Base-by-base conservation (phyloP, 2,888 invertebrate genomes). In the Eurytoma adleriae region DNA sequence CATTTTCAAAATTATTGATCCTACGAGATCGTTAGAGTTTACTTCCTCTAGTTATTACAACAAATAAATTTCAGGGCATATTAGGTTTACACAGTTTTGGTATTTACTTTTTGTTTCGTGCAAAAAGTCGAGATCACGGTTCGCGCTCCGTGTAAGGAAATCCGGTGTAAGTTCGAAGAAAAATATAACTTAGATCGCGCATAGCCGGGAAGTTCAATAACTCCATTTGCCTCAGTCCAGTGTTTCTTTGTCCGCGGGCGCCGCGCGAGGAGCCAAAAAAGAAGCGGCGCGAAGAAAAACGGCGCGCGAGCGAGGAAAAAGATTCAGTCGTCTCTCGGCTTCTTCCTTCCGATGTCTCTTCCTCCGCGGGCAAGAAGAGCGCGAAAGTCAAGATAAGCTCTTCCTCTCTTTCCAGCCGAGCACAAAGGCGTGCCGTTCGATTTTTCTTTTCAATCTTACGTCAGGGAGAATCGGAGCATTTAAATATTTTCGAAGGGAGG, bases 161-260 rank as follows among this genome's bases (percentile, higher is more conserved):
- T 40, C 40, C 40, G 7, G 40, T 7, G 40, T 7, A 40, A 40
- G 5, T 40, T 40, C 3, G 7, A 40, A 40, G 40, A 1, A 40
- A 40, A 40, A 7, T 40, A 40, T 40, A 40, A 40, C 40, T 40
- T 40, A 40, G 40, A 40, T 40, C 5, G 40, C 40, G 5, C 40
- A 30, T 54, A 16, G 59, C 20, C n/a, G 2, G 12, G 40, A 20
- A 67, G 78, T 72, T 78, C 67, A 61, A 78, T 78, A 78, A 68
- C 78, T 78, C 72, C 67, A 72, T 78, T 78, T 72, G 69, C 69
- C 64, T 77, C 48, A 71, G 72, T 68, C 72, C 72, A 61, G 40
- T 72, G 72, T 72, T 61, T 71, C 68, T 70, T 72, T 70, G 66
- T 67, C 27, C 4, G 20, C 24, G 54, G 14, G 59, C 13, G 24